phyloP scores from a whole-genome alignment of 92 coral and sea anemone species.

The Epizoanthus rinbou region DNA sequence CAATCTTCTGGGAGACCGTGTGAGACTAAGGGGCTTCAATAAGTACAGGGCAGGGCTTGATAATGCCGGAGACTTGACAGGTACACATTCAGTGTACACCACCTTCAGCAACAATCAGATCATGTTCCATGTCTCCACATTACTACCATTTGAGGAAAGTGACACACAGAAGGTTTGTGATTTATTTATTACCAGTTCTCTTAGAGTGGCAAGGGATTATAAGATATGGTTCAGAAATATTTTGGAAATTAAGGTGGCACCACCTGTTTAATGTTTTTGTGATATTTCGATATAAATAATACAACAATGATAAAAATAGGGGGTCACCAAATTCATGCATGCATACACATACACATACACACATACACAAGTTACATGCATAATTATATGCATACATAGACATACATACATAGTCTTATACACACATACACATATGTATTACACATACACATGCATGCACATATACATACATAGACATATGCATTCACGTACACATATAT shows the following conservation, averaged over 20 bases:
- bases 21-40: constrained; percentile 76
- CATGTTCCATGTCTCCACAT: constrained; percentile 95
- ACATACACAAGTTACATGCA: not conserved
- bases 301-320: too few species aligned
- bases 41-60: constrained; percentile 94
- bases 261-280: too few species aligned
- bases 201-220: too few species aligned
- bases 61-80: constrained; percentile 75
- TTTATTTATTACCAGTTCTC: not conserved
- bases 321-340: too few species aligned
- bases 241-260: too few species aligned
- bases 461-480: not conserved
- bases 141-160: constrained; percentile 84
- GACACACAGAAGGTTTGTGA: constrained; percentile 83
- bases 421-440: not conserved
- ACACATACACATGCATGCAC: too few species aligned
- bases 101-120: constrained; percentile 73
- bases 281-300: too few species aligned
- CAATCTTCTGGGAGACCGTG: constrained; percentile 79
- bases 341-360: too few species aligned
- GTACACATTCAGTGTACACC: constrained; percentile 91
- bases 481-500: not conserved
- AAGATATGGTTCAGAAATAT: too few species aligned
- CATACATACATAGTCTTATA: too few species aligned
- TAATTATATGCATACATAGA: too few species aligned